These are phyloP conservation scores for Drosophila trichaetosa DNA, from an alignment of 2,888 invertebrate genomes.

Conservation along the genomic window DNA sequence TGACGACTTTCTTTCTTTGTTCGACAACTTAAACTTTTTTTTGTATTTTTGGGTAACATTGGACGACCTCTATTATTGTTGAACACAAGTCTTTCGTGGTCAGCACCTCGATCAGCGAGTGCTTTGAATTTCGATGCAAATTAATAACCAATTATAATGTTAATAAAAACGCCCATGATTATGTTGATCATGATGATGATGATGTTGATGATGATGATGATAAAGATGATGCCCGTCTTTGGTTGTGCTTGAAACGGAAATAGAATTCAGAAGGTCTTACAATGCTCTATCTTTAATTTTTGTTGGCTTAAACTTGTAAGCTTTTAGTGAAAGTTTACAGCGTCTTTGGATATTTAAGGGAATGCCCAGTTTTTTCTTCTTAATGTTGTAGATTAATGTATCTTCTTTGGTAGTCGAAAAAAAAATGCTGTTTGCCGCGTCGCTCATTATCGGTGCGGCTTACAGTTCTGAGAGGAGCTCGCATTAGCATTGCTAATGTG, in stretches of 20 bases:
- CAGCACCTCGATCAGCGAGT: constrained; percentile 43
- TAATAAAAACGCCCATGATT: constrained; percentile 48
- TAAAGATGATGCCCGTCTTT: constrained; percentile 25
- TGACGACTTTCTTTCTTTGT: constrained; percentile 63
- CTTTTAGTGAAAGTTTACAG: constrained; percentile 51
- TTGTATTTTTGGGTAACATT: constrained; percentile 9
- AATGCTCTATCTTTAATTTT: constrained; percentile 30
- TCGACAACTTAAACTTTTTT: constrained; percentile 1
- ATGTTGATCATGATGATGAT: constrained; percentile 3
- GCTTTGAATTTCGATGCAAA: constrained; percentile 74
- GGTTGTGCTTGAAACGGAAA: constrained; percentile 56
- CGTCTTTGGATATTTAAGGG: constrained; percentile 1
- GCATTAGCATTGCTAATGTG: constrained; percentile 56
- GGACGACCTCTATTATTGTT: constrained; percentile 25
- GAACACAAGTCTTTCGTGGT: constrained; percentile 30
- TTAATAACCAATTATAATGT: constrained; percentile 74
- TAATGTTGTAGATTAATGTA: neutral
- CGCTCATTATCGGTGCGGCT: constrained; percentile 16
- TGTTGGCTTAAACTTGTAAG: neutral
- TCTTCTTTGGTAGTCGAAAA: neutral
- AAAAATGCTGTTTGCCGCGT: constrained; percentile 6
- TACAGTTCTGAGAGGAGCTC: constrained; percentile 31
- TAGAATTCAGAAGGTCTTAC: constrained; percentile 64
- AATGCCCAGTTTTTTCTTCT: constrained; percentile 1
- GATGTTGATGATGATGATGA: constrained; percentile 29